phyloP scores from a whole-genome alignment of 2,797 vertebrate species.

The Crenuchus spilurus region DNA sequence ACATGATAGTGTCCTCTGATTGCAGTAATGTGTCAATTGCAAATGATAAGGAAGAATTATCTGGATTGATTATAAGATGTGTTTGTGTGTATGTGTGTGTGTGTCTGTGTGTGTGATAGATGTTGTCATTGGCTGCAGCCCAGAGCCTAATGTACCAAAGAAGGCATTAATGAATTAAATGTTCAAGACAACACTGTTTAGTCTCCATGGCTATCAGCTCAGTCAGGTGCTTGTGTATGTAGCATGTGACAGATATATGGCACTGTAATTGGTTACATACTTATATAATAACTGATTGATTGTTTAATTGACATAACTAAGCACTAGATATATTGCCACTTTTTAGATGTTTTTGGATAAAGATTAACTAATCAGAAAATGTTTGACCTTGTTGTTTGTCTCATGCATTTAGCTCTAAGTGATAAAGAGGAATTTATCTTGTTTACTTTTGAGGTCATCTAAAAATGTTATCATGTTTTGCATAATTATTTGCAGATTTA shows the following conservation, averaged over 20 bases:
- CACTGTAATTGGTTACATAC: slow-evolving; percentile 17
- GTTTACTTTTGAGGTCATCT: too few relatives aligned
- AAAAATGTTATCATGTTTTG: too few relatives aligned
- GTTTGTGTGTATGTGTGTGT: slow-evolving; percentile 34
- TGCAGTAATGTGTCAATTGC: slow-evolving; percentile 48
- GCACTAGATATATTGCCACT: too few relatives aligned
- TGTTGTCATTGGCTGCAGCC: slow-evolving; percentile 64
- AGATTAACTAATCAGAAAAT: too few relatives aligned
- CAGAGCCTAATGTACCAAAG: slow-evolving; percentile 67
- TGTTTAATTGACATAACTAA: background rate
- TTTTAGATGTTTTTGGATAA: too few relatives aligned
- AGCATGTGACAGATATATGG: background rate
- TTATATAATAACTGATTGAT: too few relatives aligned
- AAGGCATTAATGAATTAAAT: slow-evolving; percentile 68
- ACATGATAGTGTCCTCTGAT: slow-evolving; percentile 30
- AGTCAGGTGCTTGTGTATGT: slow-evolving; percentile 18
- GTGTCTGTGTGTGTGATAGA: slow-evolving; percentile 43
- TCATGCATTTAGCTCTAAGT: too few relatives aligned
- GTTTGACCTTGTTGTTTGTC: too few relatives aligned
- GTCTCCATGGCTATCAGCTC: slow-evolving; percentile 16
- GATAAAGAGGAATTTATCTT: too few relatives aligned
- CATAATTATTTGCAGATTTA: too few relatives aligned
- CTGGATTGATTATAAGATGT: slow-evolving; percentile 27
- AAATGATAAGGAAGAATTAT: slow-evolving; percentile 45
- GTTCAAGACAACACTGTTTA: slow-evolving; percentile 40